Evolutionary conservation across 2,888 invertebrate genomes (phyloP).

Genomic region (Polyommatus icarus): DNA sequence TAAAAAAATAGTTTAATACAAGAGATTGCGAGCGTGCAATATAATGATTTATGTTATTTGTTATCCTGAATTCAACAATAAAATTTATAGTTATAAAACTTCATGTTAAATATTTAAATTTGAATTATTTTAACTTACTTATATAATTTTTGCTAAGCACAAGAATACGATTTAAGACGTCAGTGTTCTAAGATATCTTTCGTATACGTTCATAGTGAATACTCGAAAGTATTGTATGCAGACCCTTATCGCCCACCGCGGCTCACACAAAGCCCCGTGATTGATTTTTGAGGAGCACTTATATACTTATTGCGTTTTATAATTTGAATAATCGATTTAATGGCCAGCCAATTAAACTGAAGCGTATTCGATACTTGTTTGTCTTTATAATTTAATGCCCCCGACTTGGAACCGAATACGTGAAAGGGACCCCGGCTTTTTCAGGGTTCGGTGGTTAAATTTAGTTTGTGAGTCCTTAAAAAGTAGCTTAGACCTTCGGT

Average conservation of each 20-base stretch:
- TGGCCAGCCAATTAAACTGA: conserved; percentile 31
- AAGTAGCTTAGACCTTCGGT: neutral
- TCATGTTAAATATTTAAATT: too few relatives aligned
- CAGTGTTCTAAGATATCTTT: too few relatives aligned
- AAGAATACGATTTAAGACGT: too few relatives aligned
- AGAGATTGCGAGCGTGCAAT: too few relatives aligned
- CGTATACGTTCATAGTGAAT: neutral
- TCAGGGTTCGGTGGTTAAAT: neutral
- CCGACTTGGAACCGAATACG: neutral
- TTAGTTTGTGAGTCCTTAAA: neutral
- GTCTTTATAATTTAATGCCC: conserved; percentile 43
- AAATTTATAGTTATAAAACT: too few relatives aligned
- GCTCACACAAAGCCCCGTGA: conserved; percentile 64
- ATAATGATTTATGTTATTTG: too few relatives aligned
- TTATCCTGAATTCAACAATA: too few relatives aligned
- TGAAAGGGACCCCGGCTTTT: neutral
- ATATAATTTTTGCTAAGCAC: too few relatives aligned
- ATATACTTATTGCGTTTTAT: conserved; percentile 47
- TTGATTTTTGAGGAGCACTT: conserved; percentile 72
- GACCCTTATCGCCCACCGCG: conserved; percentile 65
- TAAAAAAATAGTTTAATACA: too few relatives aligned
- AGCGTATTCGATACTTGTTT: conserved; percentile 31
- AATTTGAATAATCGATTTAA: conserved; percentile 34
- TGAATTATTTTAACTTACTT: too few relatives aligned
- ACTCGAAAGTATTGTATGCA: neutral